Evolutionary conservation across 1,140 invertebrate species (phyloP).

Genomic region (Laupala kohalensis): DNA sequence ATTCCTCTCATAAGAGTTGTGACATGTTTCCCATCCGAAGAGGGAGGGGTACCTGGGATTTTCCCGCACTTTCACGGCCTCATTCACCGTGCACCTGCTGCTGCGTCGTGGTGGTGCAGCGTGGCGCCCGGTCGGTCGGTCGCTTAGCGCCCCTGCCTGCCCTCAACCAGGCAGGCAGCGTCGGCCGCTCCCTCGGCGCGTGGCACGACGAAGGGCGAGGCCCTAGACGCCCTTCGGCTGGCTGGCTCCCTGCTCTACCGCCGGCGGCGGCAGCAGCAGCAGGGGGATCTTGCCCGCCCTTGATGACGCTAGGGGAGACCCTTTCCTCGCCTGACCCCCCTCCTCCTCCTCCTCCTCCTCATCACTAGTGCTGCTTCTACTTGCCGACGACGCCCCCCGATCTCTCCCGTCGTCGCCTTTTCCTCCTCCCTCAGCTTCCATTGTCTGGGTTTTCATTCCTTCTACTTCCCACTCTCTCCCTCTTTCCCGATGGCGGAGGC

Average conservation of each 20-base stretch:
- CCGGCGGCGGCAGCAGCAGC: slow-evolving; percentile 10
- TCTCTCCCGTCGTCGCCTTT: not conserved
- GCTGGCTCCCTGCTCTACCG: slow-evolving; percentile 22
- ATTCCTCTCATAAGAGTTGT: too few species aligned
- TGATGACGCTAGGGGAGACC: not conserved
- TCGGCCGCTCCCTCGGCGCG: too few species aligned
- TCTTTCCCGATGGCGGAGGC: not conserved
- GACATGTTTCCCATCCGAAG: not conserved
- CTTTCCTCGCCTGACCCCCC: not conserved
- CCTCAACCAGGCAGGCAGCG: not conserved
- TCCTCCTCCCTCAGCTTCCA: not conserved
- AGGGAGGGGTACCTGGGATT: not conserved
- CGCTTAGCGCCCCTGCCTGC: not conserved
- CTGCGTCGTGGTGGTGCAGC: slow-evolving; percentile 17
- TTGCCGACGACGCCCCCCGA: not conserved
- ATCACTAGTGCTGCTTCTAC: too few species aligned
- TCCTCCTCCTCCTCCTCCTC: slow-evolving; percentile 1
- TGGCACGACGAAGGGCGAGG: not conserved
- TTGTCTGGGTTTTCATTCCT: not conserved
- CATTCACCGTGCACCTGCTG: slow-evolving; percentile 19
- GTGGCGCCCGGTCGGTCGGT: not conserved
- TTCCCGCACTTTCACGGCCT: slow-evolving; percentile 9
- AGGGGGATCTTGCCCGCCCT: not conserved
- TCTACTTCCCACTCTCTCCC: not conserved
- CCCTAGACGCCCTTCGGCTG: slow-evolving; percentile 24